Evolutionary conservation across 2,113 vertebrate species (phyloP).

Genomic region (Pampusana beccarii): DNA sequence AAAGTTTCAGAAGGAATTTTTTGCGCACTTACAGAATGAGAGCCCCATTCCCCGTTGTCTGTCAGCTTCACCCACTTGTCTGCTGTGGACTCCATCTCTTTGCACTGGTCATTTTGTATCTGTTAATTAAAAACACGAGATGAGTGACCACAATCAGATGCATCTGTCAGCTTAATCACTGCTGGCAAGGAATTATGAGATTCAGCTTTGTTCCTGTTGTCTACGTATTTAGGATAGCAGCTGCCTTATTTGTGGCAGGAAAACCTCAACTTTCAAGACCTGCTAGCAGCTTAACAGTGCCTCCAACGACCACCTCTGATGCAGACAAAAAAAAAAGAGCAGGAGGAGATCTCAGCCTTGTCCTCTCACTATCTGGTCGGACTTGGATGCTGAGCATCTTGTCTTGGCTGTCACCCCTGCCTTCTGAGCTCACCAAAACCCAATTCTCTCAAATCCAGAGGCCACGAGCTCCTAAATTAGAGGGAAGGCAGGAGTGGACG

Average conservation of each 20-base stretch:
- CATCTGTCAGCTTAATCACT: neutral
- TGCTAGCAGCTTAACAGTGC: neutral
- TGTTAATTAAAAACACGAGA: constrained; percentile 68
- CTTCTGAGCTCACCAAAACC: neutral
- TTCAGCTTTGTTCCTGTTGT: neutral
- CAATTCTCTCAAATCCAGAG: neutral
- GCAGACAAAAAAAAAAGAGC: neutral
- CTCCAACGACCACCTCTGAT: neutral
- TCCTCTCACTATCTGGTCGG: neutral
- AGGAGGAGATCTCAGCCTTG: neutral
- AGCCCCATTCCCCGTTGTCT: constrained; percentile 89
- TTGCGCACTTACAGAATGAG: constrained; percentile 82
- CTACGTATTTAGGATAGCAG: neutral
- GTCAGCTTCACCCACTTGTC: constrained; percentile 94
- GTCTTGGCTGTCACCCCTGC: neutral
- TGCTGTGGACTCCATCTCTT: constrained; percentile 88
- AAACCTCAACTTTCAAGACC: neutral
- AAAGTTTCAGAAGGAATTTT: neutral
- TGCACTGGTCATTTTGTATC: constrained; percentile 99
- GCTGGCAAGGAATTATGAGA: neutral
- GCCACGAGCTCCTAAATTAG: neutral
- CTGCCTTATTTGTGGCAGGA: neutral
- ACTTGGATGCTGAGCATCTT: neutral
- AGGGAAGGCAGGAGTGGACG: neutral
- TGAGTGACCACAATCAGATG: neutral